phyloP scores from a whole-genome alignment of 2,113 vertebrate genomes.

The Acrocephalus kingi region DNA sequence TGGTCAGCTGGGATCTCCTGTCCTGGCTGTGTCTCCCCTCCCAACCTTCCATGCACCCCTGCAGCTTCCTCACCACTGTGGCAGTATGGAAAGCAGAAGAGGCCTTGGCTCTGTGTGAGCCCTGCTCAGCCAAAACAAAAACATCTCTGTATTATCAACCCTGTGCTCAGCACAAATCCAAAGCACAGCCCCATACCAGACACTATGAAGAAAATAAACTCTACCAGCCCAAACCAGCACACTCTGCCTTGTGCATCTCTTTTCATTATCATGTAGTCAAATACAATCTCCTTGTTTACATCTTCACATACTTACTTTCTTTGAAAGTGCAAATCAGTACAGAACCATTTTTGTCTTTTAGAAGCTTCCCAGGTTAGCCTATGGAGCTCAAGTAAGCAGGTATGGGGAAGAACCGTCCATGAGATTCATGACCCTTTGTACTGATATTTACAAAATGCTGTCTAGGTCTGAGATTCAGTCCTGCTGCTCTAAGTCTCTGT shows the following conservation, averaged over 20 bases:
- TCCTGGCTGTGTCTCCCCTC: neutral
- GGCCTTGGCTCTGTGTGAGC: neutral
- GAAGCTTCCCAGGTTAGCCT: neutral
- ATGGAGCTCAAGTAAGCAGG: neutral
- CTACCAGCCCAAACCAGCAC: neutral
- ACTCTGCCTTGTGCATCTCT: neutral
- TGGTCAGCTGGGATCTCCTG: neutral
- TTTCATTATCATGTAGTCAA: neutral
- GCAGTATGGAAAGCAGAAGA: neutral
- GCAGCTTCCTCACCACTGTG: accelerated
- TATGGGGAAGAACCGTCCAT: neutral
- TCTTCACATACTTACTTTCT: accelerated
- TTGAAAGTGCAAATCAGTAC: neutral
- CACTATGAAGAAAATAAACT: neutral
- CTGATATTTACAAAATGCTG: neutral
- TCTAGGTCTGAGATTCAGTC: neutral
- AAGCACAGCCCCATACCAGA: neutral
- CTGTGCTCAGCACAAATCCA: neutral
- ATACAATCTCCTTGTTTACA: neutral
- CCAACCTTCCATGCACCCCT: neutral
- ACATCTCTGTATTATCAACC: neutral
- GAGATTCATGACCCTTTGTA: neutral
- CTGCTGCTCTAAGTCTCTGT: neutral
- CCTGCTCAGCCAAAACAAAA: neutral
- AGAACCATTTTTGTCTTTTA: neutral